Conservation (phyloP, 2,113 vertebrate species). For the Trachemys scripta region DNA sequence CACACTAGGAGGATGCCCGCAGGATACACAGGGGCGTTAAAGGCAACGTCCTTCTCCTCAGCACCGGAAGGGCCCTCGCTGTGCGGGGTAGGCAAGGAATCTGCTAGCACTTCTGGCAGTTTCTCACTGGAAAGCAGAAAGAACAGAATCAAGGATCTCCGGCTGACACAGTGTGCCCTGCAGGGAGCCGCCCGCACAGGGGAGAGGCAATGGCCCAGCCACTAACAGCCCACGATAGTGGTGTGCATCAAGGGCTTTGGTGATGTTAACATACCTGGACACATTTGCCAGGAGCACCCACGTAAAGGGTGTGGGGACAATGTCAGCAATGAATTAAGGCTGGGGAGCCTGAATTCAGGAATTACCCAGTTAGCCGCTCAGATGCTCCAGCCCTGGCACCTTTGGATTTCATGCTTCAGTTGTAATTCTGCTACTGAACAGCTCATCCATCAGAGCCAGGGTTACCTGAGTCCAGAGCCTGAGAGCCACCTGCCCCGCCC, state of each 20-base stretch:
- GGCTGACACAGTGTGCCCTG: not conserved
- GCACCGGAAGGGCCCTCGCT: constrained; percentile 78
- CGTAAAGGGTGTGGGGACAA: not conserved
- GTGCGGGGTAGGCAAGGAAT: constrained; percentile 78
- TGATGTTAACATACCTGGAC: not conserved
- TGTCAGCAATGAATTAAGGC: not conserved
- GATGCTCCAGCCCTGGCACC: not conserved
- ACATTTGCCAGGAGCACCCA: fast-evolving
- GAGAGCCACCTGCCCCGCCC: not conserved
- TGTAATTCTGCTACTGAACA: not conserved
- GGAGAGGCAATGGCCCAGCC: not conserved
- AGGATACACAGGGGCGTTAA: constrained; percentile 89
- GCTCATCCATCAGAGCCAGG: not conserved
- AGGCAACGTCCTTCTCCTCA: constrained; percentile 78
- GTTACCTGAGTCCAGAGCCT: not conserved
- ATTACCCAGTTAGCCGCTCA: not conserved
- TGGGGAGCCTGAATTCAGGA: not conserved
- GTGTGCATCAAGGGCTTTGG: not conserved
- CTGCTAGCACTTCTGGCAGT: constrained; percentile 90
- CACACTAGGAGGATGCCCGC: constrained; percentile 95
- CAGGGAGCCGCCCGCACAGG: not conserved
- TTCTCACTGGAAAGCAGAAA: constrained; percentile 87
- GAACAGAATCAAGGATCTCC: not conserved
- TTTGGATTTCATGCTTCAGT: constrained; percentile 20
- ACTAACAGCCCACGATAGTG: not conserved